These are phyloP conservation scores for Nothoprocta perdicaria DNA, from an alignment of 2,113 vertebrate species.

Conservation along the genomic window DNA sequence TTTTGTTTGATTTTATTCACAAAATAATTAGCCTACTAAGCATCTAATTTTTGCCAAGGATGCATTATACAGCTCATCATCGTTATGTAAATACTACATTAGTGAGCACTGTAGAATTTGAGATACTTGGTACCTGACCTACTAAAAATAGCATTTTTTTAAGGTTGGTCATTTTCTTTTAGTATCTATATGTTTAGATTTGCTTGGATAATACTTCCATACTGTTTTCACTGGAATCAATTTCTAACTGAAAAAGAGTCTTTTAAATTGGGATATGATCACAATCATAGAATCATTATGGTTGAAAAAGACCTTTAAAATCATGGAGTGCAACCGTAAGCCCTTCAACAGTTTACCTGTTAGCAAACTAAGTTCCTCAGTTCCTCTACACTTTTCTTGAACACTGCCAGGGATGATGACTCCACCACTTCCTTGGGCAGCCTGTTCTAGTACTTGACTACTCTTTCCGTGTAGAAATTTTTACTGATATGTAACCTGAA, in stretches of 20 bases:
- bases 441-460: no score
- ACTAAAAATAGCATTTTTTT: not conserved
- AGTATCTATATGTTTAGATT: not conserved
- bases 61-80: not conserved
- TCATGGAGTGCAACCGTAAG: no score
- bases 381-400: no score
- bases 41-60: constrained; percentile 25
- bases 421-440: no score
- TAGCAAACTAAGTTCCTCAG: no score
- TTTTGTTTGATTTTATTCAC: constrained; percentile 65
- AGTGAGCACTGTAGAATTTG: not conserved
- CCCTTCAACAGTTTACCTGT: no score
- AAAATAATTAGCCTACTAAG: constrained; percentile 59
- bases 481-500: no score
- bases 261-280: not conserved
- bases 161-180: not conserved
- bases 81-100: not conserved
- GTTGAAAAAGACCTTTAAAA: no score
- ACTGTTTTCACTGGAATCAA: rapidly evolving
- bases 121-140: not conserved
- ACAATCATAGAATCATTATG: no score
- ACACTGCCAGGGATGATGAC: no score
- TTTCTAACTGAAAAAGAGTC: not conserved
- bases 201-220: not conserved
- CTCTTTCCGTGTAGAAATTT: no score